Conservation (phyloP, 2,888 invertebrate genomes). For the Hydrotaea diabolus region DNA sequence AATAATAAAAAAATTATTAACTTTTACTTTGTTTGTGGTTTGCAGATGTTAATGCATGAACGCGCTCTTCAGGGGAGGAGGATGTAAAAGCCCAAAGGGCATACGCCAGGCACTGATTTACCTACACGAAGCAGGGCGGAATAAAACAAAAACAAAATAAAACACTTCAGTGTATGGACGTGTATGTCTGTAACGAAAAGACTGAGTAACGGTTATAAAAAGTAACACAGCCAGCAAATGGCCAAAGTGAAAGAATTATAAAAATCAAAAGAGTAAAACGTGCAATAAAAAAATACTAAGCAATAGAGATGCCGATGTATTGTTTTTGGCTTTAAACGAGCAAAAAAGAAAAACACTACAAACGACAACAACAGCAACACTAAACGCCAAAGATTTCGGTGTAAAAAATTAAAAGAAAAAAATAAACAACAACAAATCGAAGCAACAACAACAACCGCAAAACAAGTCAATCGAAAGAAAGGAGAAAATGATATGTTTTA, state of each 20-base stretch:
- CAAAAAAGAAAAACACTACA: no score
- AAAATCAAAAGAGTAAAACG: constrained; percentile 38
- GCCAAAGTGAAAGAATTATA: constrained; percentile 37
- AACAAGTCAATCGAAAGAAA: constrained; percentile 41
- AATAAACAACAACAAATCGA: not conserved
- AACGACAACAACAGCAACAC: not conserved
- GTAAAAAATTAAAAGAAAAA: not conserved
- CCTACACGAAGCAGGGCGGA: not conserved
- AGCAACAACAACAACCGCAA: not conserved
- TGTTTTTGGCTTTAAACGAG: constrained; percentile 1
- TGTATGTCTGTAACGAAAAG: constrained; percentile 42
- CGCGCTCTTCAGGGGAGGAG: not conserved
- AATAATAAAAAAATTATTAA: constrained; percentile 23
- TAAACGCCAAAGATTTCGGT: constrained; percentile 30
- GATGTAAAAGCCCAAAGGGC: constrained; percentile 40
- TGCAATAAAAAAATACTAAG: constrained; percentile 40
- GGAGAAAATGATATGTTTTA: constrained; percentile 59
- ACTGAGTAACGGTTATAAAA: constrained; percentile 38
- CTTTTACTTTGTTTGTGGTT: constrained; percentile 53
- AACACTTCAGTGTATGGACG: not conserved
- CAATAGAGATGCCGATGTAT: not conserved
- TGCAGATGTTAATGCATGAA: constrained; percentile 39
- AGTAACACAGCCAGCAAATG: constrained; percentile 2
- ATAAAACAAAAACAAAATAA: no score
- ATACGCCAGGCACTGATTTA: not conserved